Percentiles rank a stretch among this genome's conserved stretches.
phyloP scores from a whole-genome alignment of 2,113 vertebrate genomes.

The Lycaon pictus region DNA sequence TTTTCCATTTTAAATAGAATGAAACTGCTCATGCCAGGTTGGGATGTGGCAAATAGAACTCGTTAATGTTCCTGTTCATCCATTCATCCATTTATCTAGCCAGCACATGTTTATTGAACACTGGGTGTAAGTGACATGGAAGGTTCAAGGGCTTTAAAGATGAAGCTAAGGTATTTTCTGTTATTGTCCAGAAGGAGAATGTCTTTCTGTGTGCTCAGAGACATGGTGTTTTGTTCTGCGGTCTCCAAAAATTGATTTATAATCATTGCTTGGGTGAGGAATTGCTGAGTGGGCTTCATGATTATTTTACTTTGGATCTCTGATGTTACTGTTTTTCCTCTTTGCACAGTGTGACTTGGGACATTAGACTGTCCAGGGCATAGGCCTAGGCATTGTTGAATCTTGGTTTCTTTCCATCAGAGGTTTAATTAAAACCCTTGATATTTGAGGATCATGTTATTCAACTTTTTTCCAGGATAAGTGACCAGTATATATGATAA shows the following conservation, averaged over 20 bases:
- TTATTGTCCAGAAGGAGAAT: background rate
- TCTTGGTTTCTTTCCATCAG: conserved; percentile 25
- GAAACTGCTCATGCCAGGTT: background rate
- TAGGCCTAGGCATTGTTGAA: background rate
- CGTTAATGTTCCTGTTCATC: conserved; percentile 25
- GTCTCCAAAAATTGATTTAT: background rate
- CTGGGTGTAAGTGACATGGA: background rate
- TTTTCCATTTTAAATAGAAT: conserved; percentile 56
- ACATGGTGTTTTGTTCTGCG: background rate
- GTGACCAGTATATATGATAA: background rate
- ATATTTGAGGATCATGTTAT: background rate
- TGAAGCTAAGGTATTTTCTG: background rate
- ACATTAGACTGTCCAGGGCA: background rate
- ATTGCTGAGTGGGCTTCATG: background rate
- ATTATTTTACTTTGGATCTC: background rate
- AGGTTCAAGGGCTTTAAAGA: background rate
- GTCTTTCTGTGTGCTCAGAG: background rate
- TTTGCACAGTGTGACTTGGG: background rate
- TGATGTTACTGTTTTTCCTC: background rate
- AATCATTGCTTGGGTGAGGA: conserved; percentile 37
- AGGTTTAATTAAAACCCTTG: background rate
- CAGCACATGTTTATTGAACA: background rate
- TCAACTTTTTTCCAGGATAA: conserved; percentile 13
- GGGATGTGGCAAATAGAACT: conserved; percentile 46
- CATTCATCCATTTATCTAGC: background rate